Base-by-base conservation (phyloP, 2,888 invertebrate genomes). In the Geotrupes spiniger region DNA sequence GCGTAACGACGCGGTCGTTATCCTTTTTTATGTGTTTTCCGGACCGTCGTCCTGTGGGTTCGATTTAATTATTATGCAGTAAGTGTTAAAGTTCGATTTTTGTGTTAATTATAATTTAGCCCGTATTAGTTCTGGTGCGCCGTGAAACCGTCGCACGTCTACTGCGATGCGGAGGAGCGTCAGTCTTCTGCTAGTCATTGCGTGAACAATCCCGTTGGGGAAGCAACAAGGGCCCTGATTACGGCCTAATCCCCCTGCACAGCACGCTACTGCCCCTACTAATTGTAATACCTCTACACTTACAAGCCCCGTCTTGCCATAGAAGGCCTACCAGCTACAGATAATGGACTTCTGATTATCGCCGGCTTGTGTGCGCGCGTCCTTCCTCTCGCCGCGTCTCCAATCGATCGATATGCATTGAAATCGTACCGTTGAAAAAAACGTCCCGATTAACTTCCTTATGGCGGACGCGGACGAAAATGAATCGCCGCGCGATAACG, bases 251-350 rank as follows among this genome's bases (percentile, higher is more conserved):
- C 72, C 70, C n/a, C 4, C 6, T 49, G 61, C 72, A 60, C 72
- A 72, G 72, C 71, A 70, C 60, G 72, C 70, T 70, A 70, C 71
- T 69, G 70, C 65, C 63, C 64, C 62, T 65, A 66, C 70, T 71
- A 71, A 71, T 72, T 71, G 71, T 72, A 71, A 72, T 69, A 68
- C 72, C 68, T 58, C 56, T 56, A 54, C 56, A 60, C 52, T 45
- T 40, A 46, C 45, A 39, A 45, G 41, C 16, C 43, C 39, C 50
- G 33, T 33, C 25, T 16, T 26, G 33, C 43, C 14, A 21, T 27
- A 40, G 26, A 25, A 33, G 33, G 33, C 33, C 33, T 33, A 33
- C 33, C 15, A 33, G 33, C 12, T 33, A 17, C 27, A 25, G 40
- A 40, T 40, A 40, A 40, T 40, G 40, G 27, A 40, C 25, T 40